Evolutionary conservation across 2,888 invertebrate genomes (phyloP), one percentile per base, ranked within the genome.

Genomic region (Atethmia centrago): DNA sequence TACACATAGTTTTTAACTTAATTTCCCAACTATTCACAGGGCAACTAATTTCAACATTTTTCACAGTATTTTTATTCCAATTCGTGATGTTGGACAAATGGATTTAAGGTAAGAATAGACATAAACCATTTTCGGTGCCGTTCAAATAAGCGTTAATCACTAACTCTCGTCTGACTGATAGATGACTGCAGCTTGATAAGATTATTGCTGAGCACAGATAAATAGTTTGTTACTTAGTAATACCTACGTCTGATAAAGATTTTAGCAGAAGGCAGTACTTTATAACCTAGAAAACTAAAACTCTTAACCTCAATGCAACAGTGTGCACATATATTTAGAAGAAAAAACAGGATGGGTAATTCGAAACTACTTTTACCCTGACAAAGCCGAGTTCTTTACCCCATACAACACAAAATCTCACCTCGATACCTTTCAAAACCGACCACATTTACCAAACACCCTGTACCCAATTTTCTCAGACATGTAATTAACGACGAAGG

Each of bases 401-500:
- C 19, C 19, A 7, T 21, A 51, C 25, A 45, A 36, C 40, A 16
- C 64, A 31, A 42, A 49, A 49, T 56, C 65, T 49, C 31, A 40
- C 66, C 56, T 63, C 42, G 62, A 77, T 71, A 78, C 25, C 40
- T 28, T 66, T 56, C 73, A 74, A 75, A 62, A 58, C 42, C 19
- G 14, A 10, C 55, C 12, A 25, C 21, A 49, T 68, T 80, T 45
- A 10, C 86, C 14, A 9, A 79, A 80, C 96, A 94, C 2, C 86
- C 93, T 94, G 90, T 96, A 93, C 61, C 84, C 68, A 84, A 91
- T 91, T 93, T 93, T 92, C 91, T 93, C 90, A 90, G 92, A 91
- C 91, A 89, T 92, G 94, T 95, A 95, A 95, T 95, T 96, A 95
- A 94, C 94, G 94, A 94, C 90, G 94, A 89, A 92, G 93, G 93